Evolutionary conservation across 2,888 invertebrate species (phyloP).

Genomic region (Harpagoxenus sublaevis): DNA sequence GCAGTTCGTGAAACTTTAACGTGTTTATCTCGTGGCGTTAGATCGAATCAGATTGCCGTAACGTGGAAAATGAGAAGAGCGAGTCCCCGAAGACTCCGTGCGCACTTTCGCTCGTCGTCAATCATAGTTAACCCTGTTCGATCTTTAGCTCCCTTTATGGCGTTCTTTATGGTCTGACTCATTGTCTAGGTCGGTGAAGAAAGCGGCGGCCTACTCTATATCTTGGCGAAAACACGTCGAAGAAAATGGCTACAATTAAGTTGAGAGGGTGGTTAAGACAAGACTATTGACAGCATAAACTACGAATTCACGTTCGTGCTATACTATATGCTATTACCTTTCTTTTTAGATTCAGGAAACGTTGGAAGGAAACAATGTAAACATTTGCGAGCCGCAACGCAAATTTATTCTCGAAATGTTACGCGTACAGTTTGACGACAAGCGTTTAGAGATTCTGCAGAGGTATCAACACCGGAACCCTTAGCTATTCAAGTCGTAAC

Average conservation of each 20-base stretch:
- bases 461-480: slow-evolving; percentile 64
- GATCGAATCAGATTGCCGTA: slow-evolving; percentile 54
- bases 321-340: neutral
- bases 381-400: slow-evolving; percentile 60
- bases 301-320: neutral
- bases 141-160: slow-evolving; percentile 56
- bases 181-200: slow-evolving; percentile 24
- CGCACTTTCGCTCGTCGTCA: slow-evolving; percentile 70
- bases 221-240: slow-evolving; percentile 17
- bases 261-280: neutral
- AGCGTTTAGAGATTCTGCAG: slow-evolving; percentile 73
- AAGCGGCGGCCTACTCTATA: neutral
- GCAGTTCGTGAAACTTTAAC: slow-evolving; percentile 79
- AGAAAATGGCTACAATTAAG: neutral
- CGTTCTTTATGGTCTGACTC: slow-evolving; percentile 33
- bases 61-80: slow-evolving; percentile 57
- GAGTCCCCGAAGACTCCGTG: slow-evolving; percentile 61
- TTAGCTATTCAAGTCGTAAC: slow-evolving; percentile 73
- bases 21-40: slow-evolving; percentile 71
- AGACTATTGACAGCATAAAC: neutral
- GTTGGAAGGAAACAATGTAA: slow-evolving; percentile 20
- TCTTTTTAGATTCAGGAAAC: neutral
- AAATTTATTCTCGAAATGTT: slow-evolving; percentile 63
- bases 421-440: slow-evolving; percentile 69
- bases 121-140: slow-evolving; percentile 75